Evolutionary conservation across 2,797 vertebrate species (phyloP), one percentile per base, ranked within the genome.

Genomic region (Phyllotis vaccarum): DNA sequence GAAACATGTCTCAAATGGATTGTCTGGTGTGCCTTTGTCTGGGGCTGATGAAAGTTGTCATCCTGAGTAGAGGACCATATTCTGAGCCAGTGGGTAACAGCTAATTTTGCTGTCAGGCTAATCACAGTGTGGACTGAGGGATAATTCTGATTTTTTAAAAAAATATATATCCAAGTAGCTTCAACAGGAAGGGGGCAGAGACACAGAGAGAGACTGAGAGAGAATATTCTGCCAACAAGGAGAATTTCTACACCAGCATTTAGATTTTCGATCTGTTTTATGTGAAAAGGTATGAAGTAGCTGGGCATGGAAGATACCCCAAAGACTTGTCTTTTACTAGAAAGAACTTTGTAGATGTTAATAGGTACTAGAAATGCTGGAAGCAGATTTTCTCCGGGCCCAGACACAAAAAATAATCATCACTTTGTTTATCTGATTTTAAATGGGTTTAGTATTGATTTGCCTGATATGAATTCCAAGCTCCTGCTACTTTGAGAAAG

Each of bases 381-480:
- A 97, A 97, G 58, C 24, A n/a, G 79, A 92, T 93, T 94, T 94
- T 3, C 93, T 96, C 82, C 94, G 93, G 96, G 96, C 82, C 92
- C 82, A 89, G 93, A 89, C 94, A 97, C 93, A 94, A 97, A 94
- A 96, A 97, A 97, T 98, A 95, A 96, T 96, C 95, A 97, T 97
- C 96, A 96, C 90, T 90, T 94, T 96, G 94, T 96, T 89, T 89
- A 94, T 96, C 93, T 94, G 92, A 96, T 94, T 97, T 79, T 96
- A 97, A 97, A 96, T 92, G 94, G 86, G 52, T 49, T 97, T 97
- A 96, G 90, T 95, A 96, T 96, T 93, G 94, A 97, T 96, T 96
- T 95, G 97, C 95, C 88, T 94, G 96, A 93, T 89, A 97, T 97
- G 96, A 96, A 96, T 96, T 97, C 92, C 95, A 97, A 96, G 93